Evolutionary conservation across 2,888 invertebrate species (phyloP).

Genomic region (Operophtera brumata): DNA sequence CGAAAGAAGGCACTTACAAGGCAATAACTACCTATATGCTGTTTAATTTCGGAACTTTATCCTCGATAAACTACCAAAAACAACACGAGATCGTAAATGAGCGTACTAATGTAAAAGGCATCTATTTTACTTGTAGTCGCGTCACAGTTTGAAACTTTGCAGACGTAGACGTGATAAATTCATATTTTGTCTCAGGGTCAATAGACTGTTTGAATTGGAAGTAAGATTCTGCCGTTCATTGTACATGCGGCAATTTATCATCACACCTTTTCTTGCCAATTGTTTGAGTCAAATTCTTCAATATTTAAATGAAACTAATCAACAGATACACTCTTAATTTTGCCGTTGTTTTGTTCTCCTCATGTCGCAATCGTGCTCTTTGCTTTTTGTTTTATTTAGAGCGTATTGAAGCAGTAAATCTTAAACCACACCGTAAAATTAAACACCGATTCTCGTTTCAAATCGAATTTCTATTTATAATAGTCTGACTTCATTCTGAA

Average conservation of each 20-base stretch:
- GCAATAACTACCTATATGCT: constrained; percentile 36
- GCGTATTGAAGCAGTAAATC: constrained; percentile 48
- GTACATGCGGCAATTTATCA: background rate
- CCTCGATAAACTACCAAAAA: constrained; percentile 11
- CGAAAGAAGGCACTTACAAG: constrained; percentile 51
- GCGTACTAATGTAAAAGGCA: constrained; percentile 15
- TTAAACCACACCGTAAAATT: constrained; percentile 53
- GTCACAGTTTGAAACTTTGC: constrained; percentile 14
- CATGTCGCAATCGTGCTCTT: constrained; percentile 37
- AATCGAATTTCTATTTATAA: constrained; percentile 67
- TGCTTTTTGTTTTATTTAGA: constrained; percentile 45
- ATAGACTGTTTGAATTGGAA: constrained; percentile 1
- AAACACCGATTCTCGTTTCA: constrained; percentile 51
- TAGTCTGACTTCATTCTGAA: constrained; percentile 60
- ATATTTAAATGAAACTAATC: background rate
- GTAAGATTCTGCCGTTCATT: constrained; percentile 5
- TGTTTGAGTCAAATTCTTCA: background rate
- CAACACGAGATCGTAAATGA: constrained; percentile 23
- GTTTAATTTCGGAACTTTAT: constrained; percentile 37
- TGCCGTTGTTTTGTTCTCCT: constrained; percentile 33
- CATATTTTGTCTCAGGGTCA: constrained; percentile 8
- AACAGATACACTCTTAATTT: constrained; percentile 24
- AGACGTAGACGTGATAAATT: constrained; percentile 9
- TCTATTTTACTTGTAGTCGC: background rate
- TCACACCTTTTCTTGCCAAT: background rate